A percentile compares a stretch with the other conserved stretches of the same genome.
Evolutionary conservation across 2,888 invertebrate species (phyloP).

Genomic region (Oxyteleia sp.): DNA sequence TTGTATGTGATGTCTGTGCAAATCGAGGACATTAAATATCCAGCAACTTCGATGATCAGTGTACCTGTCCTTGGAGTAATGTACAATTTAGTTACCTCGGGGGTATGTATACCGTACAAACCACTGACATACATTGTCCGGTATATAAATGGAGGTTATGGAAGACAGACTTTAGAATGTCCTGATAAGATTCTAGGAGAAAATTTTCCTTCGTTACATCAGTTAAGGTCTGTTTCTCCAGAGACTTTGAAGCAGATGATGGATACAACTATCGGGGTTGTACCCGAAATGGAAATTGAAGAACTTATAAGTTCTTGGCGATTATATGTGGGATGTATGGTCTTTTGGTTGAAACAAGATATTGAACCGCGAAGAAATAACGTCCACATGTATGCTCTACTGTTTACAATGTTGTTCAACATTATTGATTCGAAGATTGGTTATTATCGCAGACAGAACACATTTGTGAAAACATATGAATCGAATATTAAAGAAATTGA

Average conservation of each 20-base stretch:
- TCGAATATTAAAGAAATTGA: constrained; percentile 78
- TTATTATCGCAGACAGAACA: constrained; percentile 88
- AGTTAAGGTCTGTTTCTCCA: constrained; percentile 81
- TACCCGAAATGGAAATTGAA: constrained; percentile 85
- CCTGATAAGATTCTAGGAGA: constrained; percentile 32
- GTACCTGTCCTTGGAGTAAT: constrained; percentile 90
- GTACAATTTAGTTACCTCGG: constrained; percentile 86
- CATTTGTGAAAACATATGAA: constrained; percentile 88
- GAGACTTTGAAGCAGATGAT: constrained; percentile 86
- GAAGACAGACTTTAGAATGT: constrained; percentile 14
- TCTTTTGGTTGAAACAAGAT: constrained; percentile 89
- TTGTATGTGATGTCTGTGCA: constrained; percentile 91
- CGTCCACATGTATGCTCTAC: constrained; percentile 89
- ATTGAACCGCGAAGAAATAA: constrained; percentile 86
- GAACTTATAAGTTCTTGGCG: constrained; percentile 89
- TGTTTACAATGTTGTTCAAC: constrained; percentile 89
- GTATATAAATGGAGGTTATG: constrained; percentile 5
- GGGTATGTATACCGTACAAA: constrained; percentile 23
- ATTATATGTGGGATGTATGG: constrained; percentile 89
- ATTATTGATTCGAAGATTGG: constrained; percentile 90
- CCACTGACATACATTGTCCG: constrained; percentile 34
- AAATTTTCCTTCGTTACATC: constrained; percentile 37
- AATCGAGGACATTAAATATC: constrained; percentile 91
- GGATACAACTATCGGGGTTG: constrained; percentile 88
- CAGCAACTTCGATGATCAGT: constrained; percentile 89